These are phyloP conservation scores for Rhodeus uyekii DNA, from an alignment of 2,797 vertebrate species.

Conservation along the genomic window DNA sequence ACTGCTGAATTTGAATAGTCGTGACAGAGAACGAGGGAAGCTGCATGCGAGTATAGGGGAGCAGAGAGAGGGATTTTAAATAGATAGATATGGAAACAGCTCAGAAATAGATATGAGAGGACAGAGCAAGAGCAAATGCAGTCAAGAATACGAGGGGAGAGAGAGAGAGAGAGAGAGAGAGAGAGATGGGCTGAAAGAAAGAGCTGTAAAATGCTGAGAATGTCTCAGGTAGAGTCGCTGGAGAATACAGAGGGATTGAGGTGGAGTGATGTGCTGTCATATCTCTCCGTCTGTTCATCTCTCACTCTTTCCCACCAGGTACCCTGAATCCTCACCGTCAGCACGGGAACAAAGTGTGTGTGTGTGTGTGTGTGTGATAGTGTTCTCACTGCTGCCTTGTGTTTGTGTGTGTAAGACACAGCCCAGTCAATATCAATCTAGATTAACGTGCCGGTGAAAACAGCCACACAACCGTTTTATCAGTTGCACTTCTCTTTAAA, in stretches of 20 bases:
- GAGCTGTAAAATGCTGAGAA: slow-evolving; percentile 57
- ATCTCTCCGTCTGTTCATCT: slow-evolving; percentile 70
- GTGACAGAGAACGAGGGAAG: slow-evolving; percentile 1
- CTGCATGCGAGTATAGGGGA: background rate
- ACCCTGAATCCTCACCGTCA: slow-evolving; percentile 31
- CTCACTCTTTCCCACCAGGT: slow-evolving; percentile 58
- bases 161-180: slow-evolving; percentile 23
- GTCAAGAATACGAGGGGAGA: slow-evolving; percentile 13
- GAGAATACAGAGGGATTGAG: slow-evolving; percentile 62
- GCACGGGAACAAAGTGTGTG: no score
- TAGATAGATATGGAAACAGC: slow-evolving; percentile 38
- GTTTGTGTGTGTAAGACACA: slow-evolving; percentile 15
- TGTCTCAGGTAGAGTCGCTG: slow-evolving; percentile 62
- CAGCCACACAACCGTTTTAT: slow-evolving; percentile 3
- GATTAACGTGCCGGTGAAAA: slow-evolving; percentile 27
- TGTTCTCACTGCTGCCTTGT: background rate
- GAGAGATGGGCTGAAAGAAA: slow-evolving; percentile 26
- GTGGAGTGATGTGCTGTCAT: slow-evolving; percentile 73
- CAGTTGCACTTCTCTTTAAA: background rate
- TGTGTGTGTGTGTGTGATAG: background rate
- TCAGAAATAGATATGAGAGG: slow-evolving; percentile 44
- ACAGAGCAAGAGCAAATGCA: slow-evolving; percentile 30
- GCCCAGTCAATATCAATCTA: slow-evolving; percentile 45
- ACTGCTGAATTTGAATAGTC: slow-evolving; percentile 24
- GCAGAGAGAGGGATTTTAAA: slow-evolving; percentile 26